Conservation (phyloP, 2,888 invertebrate genomes). For the Leptinotarsa peninsularis region DNA sequence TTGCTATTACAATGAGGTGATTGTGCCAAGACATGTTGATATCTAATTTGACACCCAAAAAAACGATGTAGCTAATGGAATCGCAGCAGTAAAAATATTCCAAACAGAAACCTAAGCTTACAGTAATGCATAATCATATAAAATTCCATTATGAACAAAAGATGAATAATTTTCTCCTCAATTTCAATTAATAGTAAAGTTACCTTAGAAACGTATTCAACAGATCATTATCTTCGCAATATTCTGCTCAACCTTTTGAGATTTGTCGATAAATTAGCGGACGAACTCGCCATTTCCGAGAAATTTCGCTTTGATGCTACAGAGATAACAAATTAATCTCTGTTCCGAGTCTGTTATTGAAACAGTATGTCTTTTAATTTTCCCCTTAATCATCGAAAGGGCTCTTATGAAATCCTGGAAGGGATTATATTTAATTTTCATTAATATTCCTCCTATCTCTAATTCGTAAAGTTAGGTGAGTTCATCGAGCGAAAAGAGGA, state of each 20-base stretch:
- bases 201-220: neutral
- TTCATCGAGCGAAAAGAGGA: slow-evolving; percentile 16
- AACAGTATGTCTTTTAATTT: slow-evolving; percentile 27
- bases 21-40: too few relatives aligned
- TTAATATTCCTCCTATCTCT: slow-evolving; percentile 31
- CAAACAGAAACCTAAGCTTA: too few relatives aligned
- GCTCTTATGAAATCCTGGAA: slow-evolving; percentile 25
- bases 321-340: slow-evolving; percentile 7
- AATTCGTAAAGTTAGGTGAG: slow-evolving; percentile 19
- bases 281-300: neutral
- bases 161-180: neutral
- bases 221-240: neutral
- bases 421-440: slow-evolving; percentile 37
- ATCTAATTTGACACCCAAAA: too few relatives aligned
- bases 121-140: too few relatives aligned
- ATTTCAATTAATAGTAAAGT: neutral
- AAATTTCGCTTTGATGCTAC: neutral
- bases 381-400: slow-evolving; percentile 25
- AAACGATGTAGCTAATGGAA: too few relatives aligned
- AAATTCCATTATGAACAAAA: too few relatives aligned
- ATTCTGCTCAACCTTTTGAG: neutral
- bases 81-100: too few relatives aligned
- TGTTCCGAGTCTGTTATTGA: slow-evolving; percentile 10
- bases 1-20: too few relatives aligned
- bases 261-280: neutral